These are phyloP conservation scores for Macquaria ambigua DNA, from an alignment of 2,113 vertebrate species.

Conservation along the genomic window DNA sequence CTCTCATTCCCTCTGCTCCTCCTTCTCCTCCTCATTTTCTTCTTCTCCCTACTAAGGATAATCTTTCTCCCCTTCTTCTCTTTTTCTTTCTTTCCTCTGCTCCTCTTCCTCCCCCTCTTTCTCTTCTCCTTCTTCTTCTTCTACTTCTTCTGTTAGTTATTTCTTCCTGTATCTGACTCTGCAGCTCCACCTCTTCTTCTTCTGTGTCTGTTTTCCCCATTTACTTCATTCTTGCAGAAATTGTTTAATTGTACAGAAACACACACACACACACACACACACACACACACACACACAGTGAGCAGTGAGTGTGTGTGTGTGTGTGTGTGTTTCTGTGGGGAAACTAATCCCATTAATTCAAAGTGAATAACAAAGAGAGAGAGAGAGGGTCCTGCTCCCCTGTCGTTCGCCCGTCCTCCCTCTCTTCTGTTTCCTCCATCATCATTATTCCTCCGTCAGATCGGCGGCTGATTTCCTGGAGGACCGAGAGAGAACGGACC, in stretches of 20 bases:
- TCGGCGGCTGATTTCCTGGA: conserved; percentile 62
- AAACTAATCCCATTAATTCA: conserved; percentile 97
- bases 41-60: no score
- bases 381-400: conserved; percentile 75
- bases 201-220: not conserved
- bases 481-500: conserved; percentile 10
- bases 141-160: not conserved
- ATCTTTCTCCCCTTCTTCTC: no score
- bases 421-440: conserved; percentile 52
- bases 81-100: no score
- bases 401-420: conserved; percentile 91
- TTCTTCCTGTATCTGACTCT: not conserved
- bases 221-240: conserved; percentile 18
- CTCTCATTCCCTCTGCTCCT: not conserved
- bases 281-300: not conserved
- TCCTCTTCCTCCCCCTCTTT: no score
- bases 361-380: conserved; percentile 95
- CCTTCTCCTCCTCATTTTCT: not conserved
- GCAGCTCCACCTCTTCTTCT: no score
- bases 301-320: conserved; percentile 37
- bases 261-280: conserved; percentile 3
- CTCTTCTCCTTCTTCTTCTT: no score
- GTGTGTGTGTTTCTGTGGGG: conserved; percentile 56
- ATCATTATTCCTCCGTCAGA: conserved; percentile 71
- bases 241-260: conserved; percentile 46